phyloP scores from a whole-genome alignment of 2,113 vertebrate species.

The Pseudolaguvia tuberculata region DNA sequence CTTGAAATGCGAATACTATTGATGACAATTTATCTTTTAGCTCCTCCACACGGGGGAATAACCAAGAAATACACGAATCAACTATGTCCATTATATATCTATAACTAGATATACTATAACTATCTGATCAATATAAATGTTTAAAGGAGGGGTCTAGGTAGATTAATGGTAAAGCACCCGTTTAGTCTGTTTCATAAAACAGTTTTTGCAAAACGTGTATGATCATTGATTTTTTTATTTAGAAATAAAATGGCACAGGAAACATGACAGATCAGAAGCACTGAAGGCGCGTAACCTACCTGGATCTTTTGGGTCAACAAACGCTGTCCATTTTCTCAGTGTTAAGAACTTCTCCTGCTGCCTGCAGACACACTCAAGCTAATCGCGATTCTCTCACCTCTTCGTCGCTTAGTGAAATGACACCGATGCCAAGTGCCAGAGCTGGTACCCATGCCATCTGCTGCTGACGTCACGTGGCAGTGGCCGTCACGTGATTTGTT shows the following conservation, averaged over 20 bases:
- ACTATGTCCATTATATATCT: background rate
- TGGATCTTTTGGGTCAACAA: conserved; percentile 78
- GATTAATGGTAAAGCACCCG: background rate
- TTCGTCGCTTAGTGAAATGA: conserved; percentile 79
- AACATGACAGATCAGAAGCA: background rate
- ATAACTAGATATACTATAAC: no score
- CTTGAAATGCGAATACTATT: background rate
- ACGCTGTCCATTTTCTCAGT: conserved; percentile 80
- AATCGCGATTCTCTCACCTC: conserved; percentile 58
- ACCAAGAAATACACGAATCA: background rate
- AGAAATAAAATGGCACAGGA: background rate
- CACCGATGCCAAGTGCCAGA: conserved; percentile 93
- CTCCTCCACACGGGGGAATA: background rate
- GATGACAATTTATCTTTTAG: background rate
- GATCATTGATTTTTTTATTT: background rate
- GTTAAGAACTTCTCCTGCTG: conserved; percentile 75
- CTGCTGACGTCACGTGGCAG: conserved; percentile 87
- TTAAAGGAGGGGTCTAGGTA: background rate
- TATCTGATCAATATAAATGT: background rate
- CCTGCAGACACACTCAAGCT: conserved; percentile 67
- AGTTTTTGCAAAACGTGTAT: conserved; percentile 4
- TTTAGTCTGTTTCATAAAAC: background rate
- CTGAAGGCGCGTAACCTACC: conserved; percentile 59
- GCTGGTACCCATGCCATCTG: conserved; percentile 97
- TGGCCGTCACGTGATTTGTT: conserved; percentile 80